Percentiles rank a stretch among this genome's conserved stretches.
phyloP scores from a whole-genome alignment of 2,797 vertebrate genomes.

The Oryzias dopingdopingensis region DNA sequence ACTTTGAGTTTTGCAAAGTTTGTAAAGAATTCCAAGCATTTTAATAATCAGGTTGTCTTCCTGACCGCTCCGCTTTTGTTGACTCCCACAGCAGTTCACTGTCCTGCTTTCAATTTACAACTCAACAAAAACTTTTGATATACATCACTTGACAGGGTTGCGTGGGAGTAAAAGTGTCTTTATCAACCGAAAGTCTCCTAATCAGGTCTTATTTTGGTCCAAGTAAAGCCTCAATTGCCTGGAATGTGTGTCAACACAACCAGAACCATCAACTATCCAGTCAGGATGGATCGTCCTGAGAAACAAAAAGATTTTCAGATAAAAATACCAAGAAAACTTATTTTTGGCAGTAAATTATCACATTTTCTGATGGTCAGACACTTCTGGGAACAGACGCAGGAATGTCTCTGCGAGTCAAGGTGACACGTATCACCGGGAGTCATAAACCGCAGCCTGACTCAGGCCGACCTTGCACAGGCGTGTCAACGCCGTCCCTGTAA shows the following conservation, averaged over 20 bases:
- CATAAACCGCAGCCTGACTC: slow-evolving; percentile 76
- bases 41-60: slow-evolving; percentile 34
- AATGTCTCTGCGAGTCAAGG: slow-evolving; percentile 57
- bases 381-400: slow-evolving; percentile 13
- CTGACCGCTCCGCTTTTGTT: slow-evolving; percentile 27
- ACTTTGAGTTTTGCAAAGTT: neutral
- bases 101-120: no score
- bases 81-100: no score
- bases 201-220: neutral
- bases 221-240: neutral
- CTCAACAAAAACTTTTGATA: no score
- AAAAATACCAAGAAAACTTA: neutral
- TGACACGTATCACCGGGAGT: slow-evolving; percentile 64
- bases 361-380: neutral
- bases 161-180: slow-evolving; percentile 1
- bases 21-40: neutral
- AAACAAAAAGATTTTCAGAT: neutral
- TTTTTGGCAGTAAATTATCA: neutral
- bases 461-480: slow-evolving; percentile 70
- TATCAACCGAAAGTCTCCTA: neutral
- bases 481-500: slow-evolving; percentile 74
- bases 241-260: neutral
- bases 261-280: neutral
- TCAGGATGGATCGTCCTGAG: neutral
- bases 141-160: slow-evolving; percentile 4